These are phyloP conservation scores for cattle (Bos taurus) DNA, from an alignment of 2,113 vertebrate species.

Conservation along the genomic window ARS-UCD2.0 NC_037329.1:59104001-59104500, in stretches of 20 bases:
- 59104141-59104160: constrained; percentile 69
- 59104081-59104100: constrained; percentile 26
- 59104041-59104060: constrained; percentile 27
- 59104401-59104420: not conserved
- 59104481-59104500: not conserved
- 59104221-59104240: constrained; percentile 34
- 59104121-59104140: constrained; percentile 30
- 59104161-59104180: constrained; percentile 45
- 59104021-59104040: not conserved
- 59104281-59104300: constrained; percentile 26
- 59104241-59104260: not conserved
- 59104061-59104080: constrained; percentile 14
- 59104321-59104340: not conserved
- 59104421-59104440: not conserved
- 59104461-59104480: not conserved
- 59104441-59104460: not conserved
- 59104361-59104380: not conserved
- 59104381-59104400: not conserved
- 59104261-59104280: not conserved
- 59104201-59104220: constrained; percentile 15
- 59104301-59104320: not conserved
- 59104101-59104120: not conserved
- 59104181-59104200: constrained; percentile 22
- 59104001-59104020: constrained; percentile 4
- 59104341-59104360: not conserved